Evolutionary conservation across 2,113 vertebrate genomes (phyloP).

Genomic region (Meriones unguiculatus): DNA sequence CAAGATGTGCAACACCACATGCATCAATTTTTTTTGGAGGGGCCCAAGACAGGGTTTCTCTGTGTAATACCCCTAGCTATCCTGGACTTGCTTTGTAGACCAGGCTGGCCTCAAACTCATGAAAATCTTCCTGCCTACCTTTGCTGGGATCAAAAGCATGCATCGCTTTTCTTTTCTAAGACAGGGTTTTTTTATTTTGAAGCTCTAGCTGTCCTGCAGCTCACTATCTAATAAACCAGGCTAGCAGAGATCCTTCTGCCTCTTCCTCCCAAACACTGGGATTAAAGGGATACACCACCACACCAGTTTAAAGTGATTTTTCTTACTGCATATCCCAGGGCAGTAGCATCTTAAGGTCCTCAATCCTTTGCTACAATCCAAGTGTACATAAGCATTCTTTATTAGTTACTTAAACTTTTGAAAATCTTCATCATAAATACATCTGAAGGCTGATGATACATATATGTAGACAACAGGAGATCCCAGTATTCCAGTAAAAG

Average conservation of each 20-base stretch:
- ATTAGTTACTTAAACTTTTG: no score
- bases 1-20: background rate
- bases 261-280: background rate
- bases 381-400: conserved; percentile 23
- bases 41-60: no score
- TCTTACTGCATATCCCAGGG: background rate
- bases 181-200: background rate
- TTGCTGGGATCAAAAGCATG: no score
- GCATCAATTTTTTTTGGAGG: background rate
- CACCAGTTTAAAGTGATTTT: background rate
- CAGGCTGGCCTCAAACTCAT: no score
- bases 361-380: background rate
- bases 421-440: conserved; percentile 52
- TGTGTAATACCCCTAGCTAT: no score
- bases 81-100: no score
- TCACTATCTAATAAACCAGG: background rate
- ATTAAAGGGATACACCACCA: background rate
- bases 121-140: no score
- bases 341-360: background rate
- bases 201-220: background rate
- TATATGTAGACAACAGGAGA: background rate
- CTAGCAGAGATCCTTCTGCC: background rate
- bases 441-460: conserved; percentile 9
- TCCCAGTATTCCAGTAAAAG: conserved; percentile 39
- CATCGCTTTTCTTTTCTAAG: background rate